phyloP scores from a whole-genome alignment of 1,140 invertebrate species.

The Phortica variegata region DNA sequence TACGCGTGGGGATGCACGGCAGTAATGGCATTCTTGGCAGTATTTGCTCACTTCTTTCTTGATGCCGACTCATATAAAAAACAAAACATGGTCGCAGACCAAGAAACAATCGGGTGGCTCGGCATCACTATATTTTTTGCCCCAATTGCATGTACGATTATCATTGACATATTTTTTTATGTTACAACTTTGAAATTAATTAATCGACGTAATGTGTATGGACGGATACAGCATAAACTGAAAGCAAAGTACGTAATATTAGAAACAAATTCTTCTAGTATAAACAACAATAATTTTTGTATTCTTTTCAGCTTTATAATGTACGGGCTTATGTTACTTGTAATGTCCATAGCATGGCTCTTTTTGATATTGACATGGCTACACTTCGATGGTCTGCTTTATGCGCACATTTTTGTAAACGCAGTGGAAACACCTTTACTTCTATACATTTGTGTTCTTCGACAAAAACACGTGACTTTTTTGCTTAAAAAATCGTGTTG shows the following conservation, averaged over 20 bases:
- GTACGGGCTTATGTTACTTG: slow-evolving; percentile 71
- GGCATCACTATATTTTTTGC: slow-evolving; percentile 78
- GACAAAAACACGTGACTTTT: slow-evolving; percentile 75
- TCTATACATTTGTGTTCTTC: slow-evolving; percentile 73
- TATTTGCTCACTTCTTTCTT: slow-evolving; percentile 79
- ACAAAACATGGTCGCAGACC: slow-evolving; percentile 60
- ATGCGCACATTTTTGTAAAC: slow-evolving; percentile 73
- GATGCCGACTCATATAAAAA: slow-evolving; percentile 65
- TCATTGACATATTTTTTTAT: slow-evolving; percentile 77
- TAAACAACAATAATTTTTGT: neutral
- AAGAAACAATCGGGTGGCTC: slow-evolving; percentile 74
- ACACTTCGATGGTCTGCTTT: slow-evolving; percentile 69
- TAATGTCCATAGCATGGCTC: slow-evolving; percentile 73
- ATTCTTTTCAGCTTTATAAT: slow-evolving; percentile 71
- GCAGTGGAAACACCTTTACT: slow-evolving; percentile 70
- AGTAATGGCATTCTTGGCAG: slow-evolving; percentile 68
- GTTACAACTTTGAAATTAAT: slow-evolving; percentile 76
- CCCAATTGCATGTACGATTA: slow-evolving; percentile 73
- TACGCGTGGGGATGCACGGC: slow-evolving; percentile 76
- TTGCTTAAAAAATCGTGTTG: slow-evolving; percentile 76
- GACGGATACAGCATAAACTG: slow-evolving; percentile 80
- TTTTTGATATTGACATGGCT: slow-evolving; percentile 74
- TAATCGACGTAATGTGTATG: slow-evolving; percentile 76
- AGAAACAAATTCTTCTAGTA: no score
- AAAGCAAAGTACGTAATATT: slow-evolving; percentile 69